phyloP scores from a whole-genome alignment of 2,888 invertebrate species.

The Cerastoderma edule region DNA sequence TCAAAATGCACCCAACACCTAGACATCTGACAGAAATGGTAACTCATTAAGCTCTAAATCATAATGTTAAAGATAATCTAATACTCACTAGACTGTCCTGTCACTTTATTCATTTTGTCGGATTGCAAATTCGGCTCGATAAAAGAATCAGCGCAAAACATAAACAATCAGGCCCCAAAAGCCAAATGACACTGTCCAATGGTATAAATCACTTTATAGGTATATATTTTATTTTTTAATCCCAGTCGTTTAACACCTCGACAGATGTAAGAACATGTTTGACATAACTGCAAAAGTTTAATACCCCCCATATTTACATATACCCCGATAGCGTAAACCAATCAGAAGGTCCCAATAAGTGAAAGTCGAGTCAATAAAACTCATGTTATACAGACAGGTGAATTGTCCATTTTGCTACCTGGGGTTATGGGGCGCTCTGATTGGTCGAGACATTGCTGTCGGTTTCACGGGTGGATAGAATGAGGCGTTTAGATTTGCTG shows the following conservation, averaged over 20 bases:
- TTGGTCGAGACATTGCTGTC: background rate
- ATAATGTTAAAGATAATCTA: too few relatives aligned
- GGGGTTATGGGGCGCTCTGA: background rate
- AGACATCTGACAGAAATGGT: too few relatives aligned
- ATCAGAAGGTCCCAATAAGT: conserved; percentile 12
- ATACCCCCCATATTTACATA: conserved; percentile 12
- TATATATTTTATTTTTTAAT: conserved; percentile 19
- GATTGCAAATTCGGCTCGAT: background rate
- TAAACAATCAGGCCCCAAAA: background rate
- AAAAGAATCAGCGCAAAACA: background rate
- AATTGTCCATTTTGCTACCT: background rate
- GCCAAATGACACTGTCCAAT: conserved; percentile 1
- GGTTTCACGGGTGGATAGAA: conserved; percentile 19
- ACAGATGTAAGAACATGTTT: conserved; percentile 16
- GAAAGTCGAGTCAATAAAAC: conserved; percentile 22
- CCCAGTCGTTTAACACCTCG: conserved; percentile 11
- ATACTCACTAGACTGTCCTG: conserved; percentile 26
- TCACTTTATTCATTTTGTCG: conserved; percentile 24
- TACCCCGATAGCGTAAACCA: conserved; percentile 9
- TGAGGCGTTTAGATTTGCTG: conserved; percentile 12
- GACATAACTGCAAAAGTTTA: conserved; percentile 6
- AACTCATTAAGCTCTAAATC: too few relatives aligned
- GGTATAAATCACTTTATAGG: conserved; percentile 12
- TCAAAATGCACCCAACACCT: too few relatives aligned
- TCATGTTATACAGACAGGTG: background rate